phyloP scores from a whole-genome alignment of 2,113 vertebrate species.

The Aldabrachelys gigantea region DNA sequence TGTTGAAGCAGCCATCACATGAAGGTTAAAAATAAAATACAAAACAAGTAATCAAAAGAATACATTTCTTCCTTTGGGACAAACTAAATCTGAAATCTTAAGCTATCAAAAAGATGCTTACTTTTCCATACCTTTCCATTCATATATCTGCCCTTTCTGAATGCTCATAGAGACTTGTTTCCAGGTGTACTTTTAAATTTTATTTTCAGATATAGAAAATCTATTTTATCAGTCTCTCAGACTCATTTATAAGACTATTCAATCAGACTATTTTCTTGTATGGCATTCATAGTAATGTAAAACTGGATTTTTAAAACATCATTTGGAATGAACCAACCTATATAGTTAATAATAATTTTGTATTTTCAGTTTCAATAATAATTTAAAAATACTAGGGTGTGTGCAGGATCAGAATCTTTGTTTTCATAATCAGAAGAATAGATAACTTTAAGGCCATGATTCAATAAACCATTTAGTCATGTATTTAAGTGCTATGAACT shows the following conservation, averaged over 20 bases:
- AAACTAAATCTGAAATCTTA: not conserved
- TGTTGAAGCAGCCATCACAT: not conserved
- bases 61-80: not conserved
- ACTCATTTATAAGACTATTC: not conserved
- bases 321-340: not conserved
- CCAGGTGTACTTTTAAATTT: not conserved
- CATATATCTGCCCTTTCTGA: not conserved
- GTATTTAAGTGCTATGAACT: not conserved
- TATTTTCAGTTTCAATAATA: not conserved
- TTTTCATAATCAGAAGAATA: not conserved
- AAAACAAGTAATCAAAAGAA: not conserved
- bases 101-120: not conserved
- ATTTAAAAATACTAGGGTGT: not conserved
- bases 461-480: not conserved
- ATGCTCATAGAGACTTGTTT: not conserved
- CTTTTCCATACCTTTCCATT: not conserved
- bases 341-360: not conserved
- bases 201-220: not conserved
- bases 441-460: not conserved
- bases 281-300: not conserved
- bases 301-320: not conserved
- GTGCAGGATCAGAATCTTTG: not conserved
- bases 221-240: not conserved
- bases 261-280: not conserved
- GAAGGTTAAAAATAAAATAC: not conserved